Conservation (phyloP, 1,140 invertebrate species). For the Cydia fagiglandana region DNA sequence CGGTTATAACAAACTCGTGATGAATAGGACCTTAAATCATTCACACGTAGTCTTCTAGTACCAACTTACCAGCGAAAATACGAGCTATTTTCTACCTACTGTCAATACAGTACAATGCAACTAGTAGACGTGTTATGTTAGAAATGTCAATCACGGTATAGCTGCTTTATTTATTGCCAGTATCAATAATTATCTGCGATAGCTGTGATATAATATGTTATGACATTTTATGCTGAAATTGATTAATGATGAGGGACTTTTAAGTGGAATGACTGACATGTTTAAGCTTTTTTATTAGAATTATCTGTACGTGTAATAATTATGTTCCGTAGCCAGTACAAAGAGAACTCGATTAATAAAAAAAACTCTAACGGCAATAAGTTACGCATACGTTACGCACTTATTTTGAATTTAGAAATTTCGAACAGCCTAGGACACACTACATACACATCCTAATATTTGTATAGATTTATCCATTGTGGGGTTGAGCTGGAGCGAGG, state of each 20-base stretch:
- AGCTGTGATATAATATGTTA: neutral
- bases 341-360: neutral
- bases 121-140: neutral
- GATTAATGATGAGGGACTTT: neutral
- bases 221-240: neutral
- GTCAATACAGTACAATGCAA: neutral
- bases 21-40: constrained; percentile 18
- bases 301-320: too few relatives aligned
- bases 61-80: neutral
- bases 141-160: neutral
- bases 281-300: neutral
- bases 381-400: too few relatives aligned
- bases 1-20: constrained; percentile 21
- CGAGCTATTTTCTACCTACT: neutral
- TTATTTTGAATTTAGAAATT: too few relatives aligned
- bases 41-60: neutral
- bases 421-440: too few relatives aligned
- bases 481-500: too few relatives aligned
- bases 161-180: neutral
- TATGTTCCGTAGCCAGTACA: neutral
- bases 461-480: too few relatives aligned
- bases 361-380: too few relatives aligned
- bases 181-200: neutral
- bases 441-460: too few relatives aligned
- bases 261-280: neutral